Percentiles rank a stretch among this genome's conserved stretches.
phyloP scores from a whole-genome alignment of 1,140 invertebrate genomes.

The Drosophila kohkoa region DNA sequence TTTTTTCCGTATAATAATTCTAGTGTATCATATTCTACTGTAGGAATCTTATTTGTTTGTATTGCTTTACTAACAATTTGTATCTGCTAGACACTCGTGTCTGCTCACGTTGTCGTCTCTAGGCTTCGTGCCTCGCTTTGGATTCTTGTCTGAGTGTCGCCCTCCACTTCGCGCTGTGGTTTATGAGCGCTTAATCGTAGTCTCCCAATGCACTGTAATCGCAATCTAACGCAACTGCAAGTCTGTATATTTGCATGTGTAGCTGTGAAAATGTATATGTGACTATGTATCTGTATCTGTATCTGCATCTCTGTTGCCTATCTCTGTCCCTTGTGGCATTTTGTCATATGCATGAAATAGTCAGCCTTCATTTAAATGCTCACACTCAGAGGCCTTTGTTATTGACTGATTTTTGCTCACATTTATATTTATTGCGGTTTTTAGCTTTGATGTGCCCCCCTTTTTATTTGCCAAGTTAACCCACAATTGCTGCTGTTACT shows the following conservation, averaged over 20 bases:
- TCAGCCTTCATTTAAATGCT: slow-evolving; percentile 27
- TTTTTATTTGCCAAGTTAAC: slow-evolving; percentile 31
- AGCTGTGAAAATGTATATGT: slow-evolving; percentile 18
- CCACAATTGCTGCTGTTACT: slow-evolving; percentile 47
- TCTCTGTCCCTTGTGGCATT: slow-evolving; percentile 18
- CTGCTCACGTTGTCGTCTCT: background rate
- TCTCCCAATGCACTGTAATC: slow-evolving; percentile 27
- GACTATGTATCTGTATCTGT: slow-evolving; percentile 38
- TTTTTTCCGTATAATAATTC: too few species aligned
- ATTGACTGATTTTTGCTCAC: slow-evolving; percentile 38
- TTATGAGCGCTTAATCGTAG: slow-evolving; percentile 54
- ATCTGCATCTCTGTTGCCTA: slow-evolving; percentile 32
- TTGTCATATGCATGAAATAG: slow-evolving; percentile 36
- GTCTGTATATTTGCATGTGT: slow-evolving; percentile 11
- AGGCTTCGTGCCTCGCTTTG: background rate
- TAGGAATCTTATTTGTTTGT: too few species aligned
- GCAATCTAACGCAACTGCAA: slow-evolving; percentile 43
- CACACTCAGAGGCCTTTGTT: slow-evolving; percentile 55
- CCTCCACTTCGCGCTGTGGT: slow-evolving; percentile 13
- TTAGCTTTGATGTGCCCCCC: slow-evolving; percentile 60
- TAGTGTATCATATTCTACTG: too few species aligned
- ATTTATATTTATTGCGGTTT: slow-evolving; percentile 60
- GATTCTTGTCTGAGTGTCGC: background rate
- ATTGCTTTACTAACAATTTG: background rate
- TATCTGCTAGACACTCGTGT: background rate